Evolutionary conservation across 2,113 vertebrate genomes (phyloP), one percentile per base, ranked within the genome.

Genomic region (Muntiacus muntjak): DNA sequence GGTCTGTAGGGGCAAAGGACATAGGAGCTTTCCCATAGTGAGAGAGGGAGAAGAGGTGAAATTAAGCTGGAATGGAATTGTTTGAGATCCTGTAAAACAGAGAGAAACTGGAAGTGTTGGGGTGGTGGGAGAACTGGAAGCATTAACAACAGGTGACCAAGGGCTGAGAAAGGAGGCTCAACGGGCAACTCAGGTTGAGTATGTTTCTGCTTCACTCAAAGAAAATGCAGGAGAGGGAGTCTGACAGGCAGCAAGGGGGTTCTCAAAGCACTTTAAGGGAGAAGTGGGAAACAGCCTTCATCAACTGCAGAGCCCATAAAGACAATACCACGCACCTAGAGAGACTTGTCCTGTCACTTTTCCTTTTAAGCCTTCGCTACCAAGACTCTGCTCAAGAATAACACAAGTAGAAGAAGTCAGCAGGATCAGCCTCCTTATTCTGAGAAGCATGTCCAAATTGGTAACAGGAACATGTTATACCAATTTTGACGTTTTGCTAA

Each of bases 71-170:
- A 30, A 3, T 19, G 36, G 55, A 3, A 17, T 21, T 43, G 5
- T 57, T 62, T 10, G 28, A n/a, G 30, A 2, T 55, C 60, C 13
- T 62, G 23, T 40, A 30, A 76, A 58, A 7, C 9, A 54, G 47
- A 87, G 28, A 55, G 26, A 85, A 71, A 30, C 16, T 26, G 4
- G 2, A 67, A 45, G 78, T 21, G 6, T 54, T 36, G 5, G 13
- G 8, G 3, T 10, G 23, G 10, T 19, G 14, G 23, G 47, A 23
- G 5, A 1, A 4, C 11, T 7, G 8, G 33, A 57, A 23, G 7
- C 26, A 2, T 71, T 33, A 74, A 6, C 7, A 26, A 1, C 30
- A 83, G 4, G 11, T 25, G 40, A 52, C 4, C 5, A 15, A 26
- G 9, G 13, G 13, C 74, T 45, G 36, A 82, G 21, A 92, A 58